Percentiles rank a stretch among this genome's conserved stretches.
Conservation (phyloP, 2,888 invertebrate species). For the Philereme transversata region DNA sequence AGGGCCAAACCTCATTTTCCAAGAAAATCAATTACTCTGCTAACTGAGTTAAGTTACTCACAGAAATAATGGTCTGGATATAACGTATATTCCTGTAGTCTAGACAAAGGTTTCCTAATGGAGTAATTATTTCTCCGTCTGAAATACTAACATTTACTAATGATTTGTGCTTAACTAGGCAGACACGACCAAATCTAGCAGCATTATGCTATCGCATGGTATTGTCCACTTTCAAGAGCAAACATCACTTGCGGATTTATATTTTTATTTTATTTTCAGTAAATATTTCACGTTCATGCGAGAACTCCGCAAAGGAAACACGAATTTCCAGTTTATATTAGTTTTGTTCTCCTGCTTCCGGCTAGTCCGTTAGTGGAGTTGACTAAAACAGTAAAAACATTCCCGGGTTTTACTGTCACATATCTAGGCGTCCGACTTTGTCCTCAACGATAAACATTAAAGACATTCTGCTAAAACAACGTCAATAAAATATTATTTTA, state of each 20-base stretch:
- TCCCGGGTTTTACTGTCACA: constrained; percentile 6
- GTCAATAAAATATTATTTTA: constrained; percentile 21
- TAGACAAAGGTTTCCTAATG: constrained; percentile 10
- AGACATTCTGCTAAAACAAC: constrained; percentile 15
- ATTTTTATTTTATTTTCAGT: too few relatives aligned
- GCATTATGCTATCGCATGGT: constrained; percentile 1
- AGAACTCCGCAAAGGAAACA: too few relatives aligned
- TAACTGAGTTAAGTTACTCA: constrained; percentile 7
- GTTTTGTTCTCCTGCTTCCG: background rate
- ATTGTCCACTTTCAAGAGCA: constrained; percentile 1
- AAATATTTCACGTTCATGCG: too few relatives aligned
- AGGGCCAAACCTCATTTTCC: constrained; percentile 7
- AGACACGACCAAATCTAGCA: constrained; percentile 7
- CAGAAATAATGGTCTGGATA: constrained; percentile 15
- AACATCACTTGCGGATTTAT: background rate
- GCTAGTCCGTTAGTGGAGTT: background rate
- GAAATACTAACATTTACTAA: constrained; percentile 13
- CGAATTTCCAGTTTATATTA: background rate
- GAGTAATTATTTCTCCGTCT: constrained; percentile 9
- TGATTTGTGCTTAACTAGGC: constrained; percentile 3
- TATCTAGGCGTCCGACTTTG: constrained; percentile 13
- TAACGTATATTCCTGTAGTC: constrained; percentile 10
- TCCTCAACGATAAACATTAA: constrained; percentile 20
- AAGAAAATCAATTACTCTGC: constrained; percentile 16
- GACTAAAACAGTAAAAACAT: constrained; percentile 2